Evolutionary conservation across 2,888 invertebrate genomes (phyloP).

Genomic region (Eugnorisma glareosa): DNA sequence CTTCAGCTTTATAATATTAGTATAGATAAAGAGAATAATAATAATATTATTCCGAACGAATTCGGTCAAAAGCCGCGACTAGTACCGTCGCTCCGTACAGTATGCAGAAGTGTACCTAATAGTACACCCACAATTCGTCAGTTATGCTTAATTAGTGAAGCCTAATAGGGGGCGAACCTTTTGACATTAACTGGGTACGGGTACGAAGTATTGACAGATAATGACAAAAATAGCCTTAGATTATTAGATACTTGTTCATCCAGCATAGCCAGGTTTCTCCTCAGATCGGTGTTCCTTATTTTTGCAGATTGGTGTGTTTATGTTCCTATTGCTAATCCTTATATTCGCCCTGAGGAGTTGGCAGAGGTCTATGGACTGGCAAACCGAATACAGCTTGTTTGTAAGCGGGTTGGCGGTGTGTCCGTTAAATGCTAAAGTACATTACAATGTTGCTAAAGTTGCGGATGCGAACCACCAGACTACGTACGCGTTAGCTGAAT

Average conservation of each 20-base stretch:
- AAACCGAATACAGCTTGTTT: constrained; percentile 94
- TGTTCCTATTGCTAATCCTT: constrained; percentile 72
- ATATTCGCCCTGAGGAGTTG: constrained; percentile 86
- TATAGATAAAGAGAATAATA: not conserved
- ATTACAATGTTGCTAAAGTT: constrained; percentile 97
- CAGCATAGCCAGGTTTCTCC: not conserved
- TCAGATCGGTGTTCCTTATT: constrained; percentile 8
- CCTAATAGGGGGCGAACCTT: not conserved
- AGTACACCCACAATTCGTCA: not conserved
- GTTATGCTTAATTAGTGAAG: not conserved
- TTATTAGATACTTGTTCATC: not conserved
- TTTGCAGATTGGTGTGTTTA: constrained; percentile 69
- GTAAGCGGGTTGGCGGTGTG: constrained; percentile 96
- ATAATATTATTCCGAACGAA: not conserved
- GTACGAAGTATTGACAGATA: not conserved
- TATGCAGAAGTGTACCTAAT: not conserved
- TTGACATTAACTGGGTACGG: not conserved
- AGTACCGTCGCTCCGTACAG: not conserved
- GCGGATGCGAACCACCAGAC: constrained; percentile 94
- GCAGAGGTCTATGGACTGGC: constrained; percentile 95
- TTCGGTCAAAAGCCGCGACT: not conserved
- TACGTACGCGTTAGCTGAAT: constrained; percentile 93
- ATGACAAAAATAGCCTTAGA: not conserved
- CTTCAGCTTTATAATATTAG: too few relatives aligned
- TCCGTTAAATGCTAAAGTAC: constrained; percentile 98